Evolutionary conservation across 92 coral and sea anemone genomes (phyloP).

Genomic region (Zoanthus solanderi): DNA sequence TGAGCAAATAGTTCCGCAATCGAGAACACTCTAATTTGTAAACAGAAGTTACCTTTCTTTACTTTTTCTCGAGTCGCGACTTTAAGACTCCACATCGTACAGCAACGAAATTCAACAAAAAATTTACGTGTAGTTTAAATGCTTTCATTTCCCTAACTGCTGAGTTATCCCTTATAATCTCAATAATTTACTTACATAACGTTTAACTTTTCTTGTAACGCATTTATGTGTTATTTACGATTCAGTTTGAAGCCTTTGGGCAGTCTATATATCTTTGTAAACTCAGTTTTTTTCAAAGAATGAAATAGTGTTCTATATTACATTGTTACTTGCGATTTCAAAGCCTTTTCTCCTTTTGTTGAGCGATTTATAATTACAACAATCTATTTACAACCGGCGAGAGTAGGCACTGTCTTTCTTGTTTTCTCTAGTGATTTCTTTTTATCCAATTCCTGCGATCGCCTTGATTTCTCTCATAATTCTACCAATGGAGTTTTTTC

Average conservation of each 20-base stretch:
- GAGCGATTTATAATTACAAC: slow-evolving; percentile 50
- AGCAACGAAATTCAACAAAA: slow-evolving; percentile 28
- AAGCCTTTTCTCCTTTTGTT: slow-evolving; percentile 20
- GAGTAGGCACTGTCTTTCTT: slow-evolving; percentile 21
- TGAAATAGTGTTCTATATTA: slow-evolving; percentile 36
- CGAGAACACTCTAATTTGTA: slow-evolving; percentile 38
- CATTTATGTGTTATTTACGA: neutral
- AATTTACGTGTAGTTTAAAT: slow-evolving; percentile 26
- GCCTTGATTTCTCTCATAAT: slow-evolving; percentile 99
- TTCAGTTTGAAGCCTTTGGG: slow-evolving; percentile 33
- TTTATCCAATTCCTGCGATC: slow-evolving; percentile 96
- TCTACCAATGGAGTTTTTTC: slow-evolving; percentile 97
- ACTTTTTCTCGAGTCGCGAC: slow-evolving; percentile 26
- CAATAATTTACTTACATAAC: slow-evolving; percentile 46
- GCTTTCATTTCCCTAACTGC: slow-evolving; percentile 25
- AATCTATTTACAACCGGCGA: slow-evolving; percentile 46
- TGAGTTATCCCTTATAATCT: slow-evolving; percentile 49
- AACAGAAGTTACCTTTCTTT: slow-evolving; percentile 10
- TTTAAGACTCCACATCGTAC: slow-evolving; percentile 27
- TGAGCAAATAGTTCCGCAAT: slow-evolving; percentile 53
- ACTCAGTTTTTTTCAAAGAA: slow-evolving; percentile 30
- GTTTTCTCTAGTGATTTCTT: slow-evolving; percentile 27
- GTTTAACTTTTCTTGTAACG: slow-evolving; percentile 10
- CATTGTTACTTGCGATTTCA: slow-evolving; percentile 29
- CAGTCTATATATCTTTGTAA: slow-evolving; percentile 39